Evolutionary conservation across 2,113 vertebrate species (phyloP), one percentile per base, ranked within the genome.

Genomic region (Crotalus viridis): DNA sequence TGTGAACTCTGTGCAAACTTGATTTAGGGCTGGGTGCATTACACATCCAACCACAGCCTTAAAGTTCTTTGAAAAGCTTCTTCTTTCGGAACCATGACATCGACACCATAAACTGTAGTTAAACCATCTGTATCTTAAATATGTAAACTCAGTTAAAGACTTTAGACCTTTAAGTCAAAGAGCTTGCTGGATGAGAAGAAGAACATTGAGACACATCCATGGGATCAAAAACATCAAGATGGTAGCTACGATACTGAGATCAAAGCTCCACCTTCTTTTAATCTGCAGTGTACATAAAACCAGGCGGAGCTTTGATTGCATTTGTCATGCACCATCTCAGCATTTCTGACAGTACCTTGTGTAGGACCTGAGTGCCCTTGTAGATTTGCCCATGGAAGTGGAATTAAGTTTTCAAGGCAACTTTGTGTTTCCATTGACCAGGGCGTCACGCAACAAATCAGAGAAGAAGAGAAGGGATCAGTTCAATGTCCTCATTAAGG

Each of bases 401-500:
- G 85, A 51, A 51, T 51, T 0, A 15, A 87, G 92, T 74, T 28
- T 21, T 89, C 52, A 94, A 51, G 0, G 1, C 2, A 61, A 1
- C 94, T 43, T 93, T 94, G 0, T 93, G 46, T 92, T 95, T 95
- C 85, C 89, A 33, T 95, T 51, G 0, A 87, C 55, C 93, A 99
- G 99, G 97, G 97, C 97, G 86, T 98, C 96, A 89, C 96, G 98
- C 89, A 98, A 98, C 97, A 98, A 98, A 97, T 98, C 98, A 0
- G 98, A 98, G 96, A 98, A 98, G 97, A 98, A 98, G 93, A 98
- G 98, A 96, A 97, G 98, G 97, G 98, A 98, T 92, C 97, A 97
- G 93, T 98, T 98, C 97, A 98, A 98, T 97, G 96, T 98, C 93
- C 97, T 99, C 96, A 98, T 99, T 95, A 98, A 97, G 93, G 98